Evolutionary conservation across 2,797 vertebrate genomes (phyloP).

Genomic region (Peromyscus eremicus): DNA sequence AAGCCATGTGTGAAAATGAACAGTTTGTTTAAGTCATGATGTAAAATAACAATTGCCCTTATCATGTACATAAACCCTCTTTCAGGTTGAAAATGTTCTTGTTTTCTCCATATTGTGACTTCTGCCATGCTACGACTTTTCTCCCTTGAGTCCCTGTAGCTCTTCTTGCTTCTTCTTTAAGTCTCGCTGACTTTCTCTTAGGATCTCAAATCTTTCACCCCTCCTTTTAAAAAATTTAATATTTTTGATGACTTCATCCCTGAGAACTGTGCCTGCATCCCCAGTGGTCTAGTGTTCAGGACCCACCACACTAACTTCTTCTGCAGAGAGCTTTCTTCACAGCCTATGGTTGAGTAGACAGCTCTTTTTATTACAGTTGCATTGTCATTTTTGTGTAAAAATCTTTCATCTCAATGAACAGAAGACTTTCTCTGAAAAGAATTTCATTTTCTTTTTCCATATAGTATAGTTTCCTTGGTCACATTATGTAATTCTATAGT

Average conservation of each 20-base stretch:
- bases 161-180: not conserved
- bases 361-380: not conserved
- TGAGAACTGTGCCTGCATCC: not conserved
- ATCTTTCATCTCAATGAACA: not conserved
- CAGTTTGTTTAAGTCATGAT: not conserved
- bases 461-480: not conserved
- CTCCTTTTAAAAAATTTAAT: not conserved
- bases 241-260: not conserved
- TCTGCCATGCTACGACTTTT: too few relatives aligned
- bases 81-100: not conserved
- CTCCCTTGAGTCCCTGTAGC: not conserved
- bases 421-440: not conserved
- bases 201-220: not conserved
- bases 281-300: not conserved
- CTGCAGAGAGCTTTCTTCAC: not conserved
- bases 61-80: not conserved
- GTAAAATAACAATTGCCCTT: not conserved
- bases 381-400: not conserved
- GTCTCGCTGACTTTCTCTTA: not conserved
- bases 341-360: not conserved
- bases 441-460: conserved; percentile 16
- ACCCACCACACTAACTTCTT: not conserved
- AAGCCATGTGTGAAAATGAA: not conserved
- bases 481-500: not conserved
- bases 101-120: not conserved